These are phyloP conservation scores for Hippocampus mohnikei DNA, from an alignment of 2,113 vertebrate species.

Conservation along the genomic window DNA sequence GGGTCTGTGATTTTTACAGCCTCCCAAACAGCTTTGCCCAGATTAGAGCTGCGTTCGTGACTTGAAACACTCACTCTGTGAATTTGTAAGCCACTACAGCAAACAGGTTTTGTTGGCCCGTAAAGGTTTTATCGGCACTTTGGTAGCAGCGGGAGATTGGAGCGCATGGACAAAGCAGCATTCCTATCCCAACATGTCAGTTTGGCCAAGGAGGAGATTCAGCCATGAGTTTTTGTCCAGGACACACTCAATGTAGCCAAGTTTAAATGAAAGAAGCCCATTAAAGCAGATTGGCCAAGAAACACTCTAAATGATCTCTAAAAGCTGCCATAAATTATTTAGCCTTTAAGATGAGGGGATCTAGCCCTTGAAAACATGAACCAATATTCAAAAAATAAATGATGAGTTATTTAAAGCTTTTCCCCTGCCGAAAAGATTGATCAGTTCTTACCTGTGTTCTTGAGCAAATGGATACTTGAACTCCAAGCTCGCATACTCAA, in stretches of 20 bases:
- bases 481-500: constrained; percentile 40
- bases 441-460: constrained; percentile 50
- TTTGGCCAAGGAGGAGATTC: constrained; percentile 59
- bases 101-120: constrained; percentile 72
- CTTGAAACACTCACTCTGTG: constrained; percentile 75
- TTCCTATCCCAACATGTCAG: constrained; percentile 77
- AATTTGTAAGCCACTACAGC: constrained; percentile 71
- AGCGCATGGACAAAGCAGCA: constrained; percentile 66
- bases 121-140: constrained; percentile 78
- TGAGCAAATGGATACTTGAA: constrained; percentile 35
- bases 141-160: constrained; percentile 71
- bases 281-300: constrained; percentile 51
- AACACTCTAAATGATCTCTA: constrained; percentile 18
- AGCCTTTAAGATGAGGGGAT: constrained; percentile 19
- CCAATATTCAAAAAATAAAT: neutral
- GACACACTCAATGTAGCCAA: constrained; percentile 41
- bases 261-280: constrained; percentile 43
- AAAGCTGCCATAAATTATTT: constrained; percentile 19
- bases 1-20: constrained; percentile 55
- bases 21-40: constrained; percentile 54
- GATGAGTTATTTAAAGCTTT: neutral
- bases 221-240: constrained; percentile 41
- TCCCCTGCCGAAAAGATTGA: constrained; percentile 10
- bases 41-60: constrained; percentile 72
- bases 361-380: constrained; percentile 7